These are phyloP conservation scores for Exocentrus adspersus DNA, from an alignment of 2,888 invertebrate species.

Conservation along the genomic window DNA sequence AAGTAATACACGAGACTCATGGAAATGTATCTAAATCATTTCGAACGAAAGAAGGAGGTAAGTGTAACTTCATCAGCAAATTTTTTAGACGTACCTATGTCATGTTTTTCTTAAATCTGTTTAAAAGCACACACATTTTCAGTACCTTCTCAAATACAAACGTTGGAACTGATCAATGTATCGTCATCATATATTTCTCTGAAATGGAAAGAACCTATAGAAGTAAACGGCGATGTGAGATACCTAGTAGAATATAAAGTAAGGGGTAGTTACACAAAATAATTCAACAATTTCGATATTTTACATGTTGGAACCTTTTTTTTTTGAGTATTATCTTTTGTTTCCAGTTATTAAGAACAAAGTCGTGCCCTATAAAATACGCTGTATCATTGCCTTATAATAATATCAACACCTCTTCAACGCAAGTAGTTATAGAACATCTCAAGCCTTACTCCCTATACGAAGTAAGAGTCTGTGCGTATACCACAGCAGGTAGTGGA, in stretches of 20 bases:
- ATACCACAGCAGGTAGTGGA: slow-evolving; percentile 18
- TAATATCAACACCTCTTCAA: neutral
- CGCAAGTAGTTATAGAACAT: neutral
- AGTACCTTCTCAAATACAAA: slow-evolving; percentile 21
- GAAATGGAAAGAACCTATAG: slow-evolving; percentile 16
- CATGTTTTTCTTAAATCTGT: too few species aligned
- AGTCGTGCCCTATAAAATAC: neutral
- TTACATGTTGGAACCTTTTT: too few species aligned
- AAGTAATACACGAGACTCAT: neutral
- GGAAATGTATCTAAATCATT: slow-evolving; percentile 4
- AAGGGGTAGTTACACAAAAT: slow-evolving; percentile 8
- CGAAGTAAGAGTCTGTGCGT: slow-evolving; percentile 23
- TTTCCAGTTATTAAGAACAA: too few species aligned
- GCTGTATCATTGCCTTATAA: neutral
- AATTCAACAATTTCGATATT: neutral
- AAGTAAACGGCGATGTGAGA: slow-evolving; percentile 19
- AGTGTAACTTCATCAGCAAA: neutral
- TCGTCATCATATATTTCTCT: neutral
- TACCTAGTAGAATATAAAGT: slow-evolving; percentile 24
- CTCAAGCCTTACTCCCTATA: slow-evolving; percentile 19
- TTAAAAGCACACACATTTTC: slow-evolving; percentile 13
- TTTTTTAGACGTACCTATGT: too few species aligned
- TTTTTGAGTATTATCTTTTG: too few species aligned
- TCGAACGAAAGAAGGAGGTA: slow-evolving; percentile 31
- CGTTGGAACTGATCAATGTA: neutral